phyloP scores from a whole-genome alignment of 2,888 invertebrate species.

The Agrypnus murinus region DNA sequence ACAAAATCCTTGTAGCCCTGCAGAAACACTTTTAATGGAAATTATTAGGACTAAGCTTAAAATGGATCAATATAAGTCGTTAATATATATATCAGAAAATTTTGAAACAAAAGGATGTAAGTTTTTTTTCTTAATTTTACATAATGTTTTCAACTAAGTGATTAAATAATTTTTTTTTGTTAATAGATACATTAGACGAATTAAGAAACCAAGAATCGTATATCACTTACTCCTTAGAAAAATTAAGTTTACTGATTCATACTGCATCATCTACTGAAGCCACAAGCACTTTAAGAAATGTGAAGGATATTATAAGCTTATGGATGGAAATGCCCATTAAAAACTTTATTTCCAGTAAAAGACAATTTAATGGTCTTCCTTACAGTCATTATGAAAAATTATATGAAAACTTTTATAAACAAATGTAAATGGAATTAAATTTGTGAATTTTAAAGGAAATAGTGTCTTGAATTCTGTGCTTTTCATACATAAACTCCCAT shows the following conservation, averaged over 20 bases:
- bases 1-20: constrained; percentile 40
- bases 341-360: constrained; percentile 32
- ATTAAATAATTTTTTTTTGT: neutral
- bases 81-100: neutral
- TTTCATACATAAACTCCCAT: no score
- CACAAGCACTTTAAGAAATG: neutral
- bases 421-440: constrained; percentile 18
- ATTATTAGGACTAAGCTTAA: neutral
- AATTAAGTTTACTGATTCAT: constrained; percentile 31
- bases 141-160: no score
- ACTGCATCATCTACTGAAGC: neutral
- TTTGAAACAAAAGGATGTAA: constrained; percentile 12
- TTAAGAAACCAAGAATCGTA: constrained; percentile 39
- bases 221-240: constrained; percentile 30
- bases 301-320: constrained; percentile 23
- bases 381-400: constrained; percentile 47
- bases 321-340: constrained; percentile 49
- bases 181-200: constrained; percentile 41
- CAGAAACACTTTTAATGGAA: constrained; percentile 34
- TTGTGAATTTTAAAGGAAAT: no score
- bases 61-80: neutral
- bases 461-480: no score
- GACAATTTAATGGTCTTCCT: constrained; percentile 42
- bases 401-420: constrained; percentile 44
- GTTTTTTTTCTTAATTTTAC: constrained; percentile 20